Base-by-base conservation (phyloP, 2,113 vertebrate species). In the Tachysurus fulvidraco region DNA sequence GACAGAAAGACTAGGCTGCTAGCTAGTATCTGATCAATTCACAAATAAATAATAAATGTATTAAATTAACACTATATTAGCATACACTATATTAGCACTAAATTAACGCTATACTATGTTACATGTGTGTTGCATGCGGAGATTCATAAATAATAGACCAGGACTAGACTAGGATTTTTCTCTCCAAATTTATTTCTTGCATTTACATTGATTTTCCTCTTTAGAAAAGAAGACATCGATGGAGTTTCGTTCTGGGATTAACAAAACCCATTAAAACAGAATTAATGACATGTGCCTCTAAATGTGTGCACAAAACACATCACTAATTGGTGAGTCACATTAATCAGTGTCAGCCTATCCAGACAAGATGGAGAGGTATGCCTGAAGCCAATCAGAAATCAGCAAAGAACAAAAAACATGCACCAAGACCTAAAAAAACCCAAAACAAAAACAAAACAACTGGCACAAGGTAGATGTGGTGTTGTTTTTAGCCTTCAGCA, bases 221-320 rank as follows among this genome's bases (percentile, higher is more conserved):
- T 50, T n/a, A 41, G 84, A 81, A 59, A 60, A 71, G 50, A 17
- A 76, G 46, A 76, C 65, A 25, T 46, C 10, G 4, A 85, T 85
- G 46, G 50, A 77, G 74, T 41, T 85, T 78, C 36, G 14, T 78
- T 83, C 50, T 67, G 30, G 60, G 80, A 46, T 77, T 64, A 85
- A 85, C 80, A 77, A 85, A 88, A 67, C 69, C 52, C 84, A 85
- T 88, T 85, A 88, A 77, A 85, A n/a, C 8, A 77, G 65, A 81
- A 83, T 76, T 50, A 85, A 67, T 5, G 19, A 25, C 59, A 60
- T 23, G 60, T 54, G 21, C 59, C 54, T 85, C 41, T 16, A 52
- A 50, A 67, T 44, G 69, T 77, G 79, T 77, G 44, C 30, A 23
- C 64, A 60, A 59, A 85, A 87, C 74, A 85, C 88, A 82, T 73